Base-by-base conservation (phyloP, 2,888 invertebrate species). In the Zeuzera pyrina region DNA sequence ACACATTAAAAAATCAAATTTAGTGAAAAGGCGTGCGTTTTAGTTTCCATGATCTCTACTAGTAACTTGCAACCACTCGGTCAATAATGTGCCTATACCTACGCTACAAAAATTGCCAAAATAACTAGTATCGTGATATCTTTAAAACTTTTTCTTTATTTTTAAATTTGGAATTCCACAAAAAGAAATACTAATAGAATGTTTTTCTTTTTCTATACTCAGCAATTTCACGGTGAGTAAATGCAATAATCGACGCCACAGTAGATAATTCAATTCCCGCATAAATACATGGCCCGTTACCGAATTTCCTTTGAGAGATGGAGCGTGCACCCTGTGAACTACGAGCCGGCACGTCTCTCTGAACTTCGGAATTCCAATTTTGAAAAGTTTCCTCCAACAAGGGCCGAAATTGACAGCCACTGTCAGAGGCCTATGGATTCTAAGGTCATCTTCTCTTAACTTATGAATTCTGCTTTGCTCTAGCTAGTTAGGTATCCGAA, bases 311-410 rank as follows among this genome's bases (percentile, higher is more conserved):
- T 81, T 79, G 79, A 79, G 79, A 78, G 67, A 61, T 65, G 65
- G 62, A 72, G 71, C 78, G 76, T 66, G 62, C 65, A 61, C 55
- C 60, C 58, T 39, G 53, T 43, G 56, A 54, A 53, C 58, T 56
- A 61, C 77, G 70, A 62, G 60, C 71, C 74, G 71, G 67, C 77
- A 77, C 77, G 79, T 77, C 64, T 58, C 61, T 61, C 69, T 58
- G 57, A 78, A 81, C 76, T 79, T 77, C 52, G 81, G 79, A 81
- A 81, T 81, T 81, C 78, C 81, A 81, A 81, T 81, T 81, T 81
- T 78, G 79, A 78, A 79, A 81, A 81, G 70, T 81, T 81, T 73
- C n/a, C n/a, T 65, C 65, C 70, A 70, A 73, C 73, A 71, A 73
- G 76, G 70, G 65, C 71, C 66, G 57, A 68, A 74, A 77, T 78